Evolutionary conservation across 2,888 invertebrate species (phyloP).

Genomic region (Blomia tropicalis): DNA sequence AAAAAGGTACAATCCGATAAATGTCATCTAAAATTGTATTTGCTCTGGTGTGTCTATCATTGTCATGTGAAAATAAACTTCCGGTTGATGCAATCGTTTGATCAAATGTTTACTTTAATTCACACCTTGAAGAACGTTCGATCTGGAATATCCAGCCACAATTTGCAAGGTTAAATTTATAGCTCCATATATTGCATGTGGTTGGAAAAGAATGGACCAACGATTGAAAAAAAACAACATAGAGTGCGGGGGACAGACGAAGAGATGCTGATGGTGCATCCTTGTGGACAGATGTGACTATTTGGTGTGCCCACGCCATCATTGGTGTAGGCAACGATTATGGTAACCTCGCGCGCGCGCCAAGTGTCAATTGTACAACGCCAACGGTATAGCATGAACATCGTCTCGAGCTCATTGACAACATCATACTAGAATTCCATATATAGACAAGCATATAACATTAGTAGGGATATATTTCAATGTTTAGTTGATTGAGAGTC

Average conservation of each 20-base stretch:
- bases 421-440: background rate
- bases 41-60: too few relatives aligned
- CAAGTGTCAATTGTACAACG: background rate
- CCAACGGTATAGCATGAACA: background rate
- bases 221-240: background rate
- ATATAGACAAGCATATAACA: background rate
- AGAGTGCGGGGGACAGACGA: conserved; percentile 5
- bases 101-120: too few relatives aligned
- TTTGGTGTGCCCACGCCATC: background rate
- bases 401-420: conserved; percentile 2
- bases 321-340: conserved; percentile 11
- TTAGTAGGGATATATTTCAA: background rate
- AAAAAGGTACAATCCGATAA: background rate
- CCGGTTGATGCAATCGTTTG: too few relatives aligned
- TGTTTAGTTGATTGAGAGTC: background rate
- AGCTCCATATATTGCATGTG: too few relatives aligned
- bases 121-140: background rate
- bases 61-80: too few relatives aligned
- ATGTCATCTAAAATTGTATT: too few relatives aligned
- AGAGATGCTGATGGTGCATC: background rate
- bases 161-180: too few relatives aligned
- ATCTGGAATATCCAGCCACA: background rate
- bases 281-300: background rate
- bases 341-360: background rate
- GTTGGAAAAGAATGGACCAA: background rate